Conservation (phyloP, 2,113 vertebrate genomes). For the Calidris pugnax region DNA sequence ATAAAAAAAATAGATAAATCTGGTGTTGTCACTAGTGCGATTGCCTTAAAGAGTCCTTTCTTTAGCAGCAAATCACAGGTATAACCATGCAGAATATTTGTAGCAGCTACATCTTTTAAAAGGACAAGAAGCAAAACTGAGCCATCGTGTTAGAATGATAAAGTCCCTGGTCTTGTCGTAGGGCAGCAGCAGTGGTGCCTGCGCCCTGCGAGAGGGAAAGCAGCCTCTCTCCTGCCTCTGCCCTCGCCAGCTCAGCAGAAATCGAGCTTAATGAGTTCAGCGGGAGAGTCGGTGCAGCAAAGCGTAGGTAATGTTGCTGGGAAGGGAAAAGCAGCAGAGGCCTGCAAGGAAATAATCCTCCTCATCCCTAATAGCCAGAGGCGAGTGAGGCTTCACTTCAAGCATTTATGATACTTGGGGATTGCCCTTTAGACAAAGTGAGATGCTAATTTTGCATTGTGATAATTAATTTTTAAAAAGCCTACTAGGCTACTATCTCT, state of each 20-base stretch:
- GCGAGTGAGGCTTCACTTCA: neutral
- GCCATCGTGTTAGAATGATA: fast-evolving
- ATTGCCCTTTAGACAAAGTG: neutral
- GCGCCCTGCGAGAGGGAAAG: neutral
- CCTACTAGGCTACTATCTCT: neutral
- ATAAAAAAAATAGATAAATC: neutral
- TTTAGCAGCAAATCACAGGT: neutral
- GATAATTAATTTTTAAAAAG: neutral
- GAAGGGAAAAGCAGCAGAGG: neutral
- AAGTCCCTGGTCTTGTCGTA: neutral
- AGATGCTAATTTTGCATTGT: neutral
- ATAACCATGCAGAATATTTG: neutral
- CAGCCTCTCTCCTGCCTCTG: neutral
- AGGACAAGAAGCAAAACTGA: neutral
- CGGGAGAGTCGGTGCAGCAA: fast-evolving
- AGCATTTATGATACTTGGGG: neutral
- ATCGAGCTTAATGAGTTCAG: fast-evolving
- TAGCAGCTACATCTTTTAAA: neutral
- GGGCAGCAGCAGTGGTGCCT: neutral
- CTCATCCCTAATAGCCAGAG: neutral
- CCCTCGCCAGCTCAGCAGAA: neutral
- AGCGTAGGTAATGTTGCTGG: neutral
- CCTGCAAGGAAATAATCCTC: neutral
- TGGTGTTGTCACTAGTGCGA: fast-evolving
- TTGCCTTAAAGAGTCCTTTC: neutral